These are phyloP conservation scores for Paramisgurnus dabryanus DNA, from an alignment of 2,113 vertebrate species.

Conservation along the genomic window DNA sequence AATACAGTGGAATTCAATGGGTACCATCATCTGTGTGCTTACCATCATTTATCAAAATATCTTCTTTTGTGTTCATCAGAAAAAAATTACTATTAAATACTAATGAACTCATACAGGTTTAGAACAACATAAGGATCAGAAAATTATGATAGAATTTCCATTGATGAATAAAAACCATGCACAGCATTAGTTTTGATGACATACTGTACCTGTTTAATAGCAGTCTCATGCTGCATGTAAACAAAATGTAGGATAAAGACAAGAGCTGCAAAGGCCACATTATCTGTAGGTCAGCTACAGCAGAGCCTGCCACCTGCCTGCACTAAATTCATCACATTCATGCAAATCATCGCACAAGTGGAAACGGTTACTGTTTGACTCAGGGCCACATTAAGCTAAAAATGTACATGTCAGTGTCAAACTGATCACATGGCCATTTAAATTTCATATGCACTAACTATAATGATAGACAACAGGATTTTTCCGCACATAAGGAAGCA, in stretches of 20 bases:
- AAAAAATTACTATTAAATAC: too few relatives aligned
- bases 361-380: neutral
- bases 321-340: too few relatives aligned
- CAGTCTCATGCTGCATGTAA: slow-evolving; percentile 82
- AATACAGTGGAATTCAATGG: too few relatives aligned
- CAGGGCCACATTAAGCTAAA: neutral
- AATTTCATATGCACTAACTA: too few relatives aligned
- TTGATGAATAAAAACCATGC: neutral
- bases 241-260: slow-evolving; percentile 59
- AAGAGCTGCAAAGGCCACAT: neutral
- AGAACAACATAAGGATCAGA: too few relatives aligned
- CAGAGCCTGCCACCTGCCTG: neutral
- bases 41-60: too few relatives aligned
- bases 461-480: neutral
- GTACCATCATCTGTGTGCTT: too few relatives aligned
- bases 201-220: slow-evolving; percentile 78
- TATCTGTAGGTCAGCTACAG: neutral
- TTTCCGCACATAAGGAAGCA: neutral
- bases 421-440: neutral
- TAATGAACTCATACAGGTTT: too few relatives aligned
- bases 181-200: neutral
- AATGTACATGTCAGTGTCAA: slow-evolving; percentile 1
- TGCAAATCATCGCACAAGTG: too few relatives aligned
- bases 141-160: too few relatives aligned
- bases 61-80: too few relatives aligned